A percentile compares a stretch with the other conserved stretches of the same genome.
phyloP scores from a whole-genome alignment of 2,888 invertebrate species.

The Sphaerophoria taeniata region DNA sequence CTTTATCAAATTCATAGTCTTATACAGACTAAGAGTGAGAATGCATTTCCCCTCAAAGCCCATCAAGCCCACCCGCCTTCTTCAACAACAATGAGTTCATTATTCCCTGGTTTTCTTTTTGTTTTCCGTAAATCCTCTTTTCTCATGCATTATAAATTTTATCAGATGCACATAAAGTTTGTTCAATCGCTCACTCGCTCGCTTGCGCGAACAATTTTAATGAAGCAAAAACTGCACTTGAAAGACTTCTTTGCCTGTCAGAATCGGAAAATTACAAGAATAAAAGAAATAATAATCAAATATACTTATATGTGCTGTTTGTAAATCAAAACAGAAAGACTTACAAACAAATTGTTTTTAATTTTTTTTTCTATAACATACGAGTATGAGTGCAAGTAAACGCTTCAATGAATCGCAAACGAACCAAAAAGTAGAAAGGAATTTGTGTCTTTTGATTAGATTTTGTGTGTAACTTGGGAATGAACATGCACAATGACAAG shows the following conservation, averaged over 20 bases:
- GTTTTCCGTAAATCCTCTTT: not conserved
- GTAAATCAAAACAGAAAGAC: conserved; percentile 45
- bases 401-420: conserved; percentile 56
- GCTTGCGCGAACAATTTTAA: conserved; percentile 53
- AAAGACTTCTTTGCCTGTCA: conserved; percentile 33
- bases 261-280: conserved; percentile 2
- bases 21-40: not conserved
- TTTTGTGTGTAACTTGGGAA: too few species aligned
- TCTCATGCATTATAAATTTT: conserved; percentile 35
- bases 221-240: conserved; percentile 54
- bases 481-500: too few species aligned
- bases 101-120: conserved; percentile 26
- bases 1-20: too few species aligned
- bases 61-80: conserved; percentile 5
- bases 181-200: conserved; percentile 28
- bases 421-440: not conserved
- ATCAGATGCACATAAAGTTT: conserved; percentile 50
- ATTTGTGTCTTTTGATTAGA: too few species aligned
- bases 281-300: conserved; percentile 19
- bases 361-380: not conserved
- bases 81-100: conserved; percentile 47
- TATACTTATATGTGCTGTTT: not conserved
- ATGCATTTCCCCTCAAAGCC: conserved; percentile 36
- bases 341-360: conserved; percentile 7
- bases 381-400: conserved; percentile 15